Conservation (phyloP, 23 tunicate species). For the Oikopleura dioica region DNA sequence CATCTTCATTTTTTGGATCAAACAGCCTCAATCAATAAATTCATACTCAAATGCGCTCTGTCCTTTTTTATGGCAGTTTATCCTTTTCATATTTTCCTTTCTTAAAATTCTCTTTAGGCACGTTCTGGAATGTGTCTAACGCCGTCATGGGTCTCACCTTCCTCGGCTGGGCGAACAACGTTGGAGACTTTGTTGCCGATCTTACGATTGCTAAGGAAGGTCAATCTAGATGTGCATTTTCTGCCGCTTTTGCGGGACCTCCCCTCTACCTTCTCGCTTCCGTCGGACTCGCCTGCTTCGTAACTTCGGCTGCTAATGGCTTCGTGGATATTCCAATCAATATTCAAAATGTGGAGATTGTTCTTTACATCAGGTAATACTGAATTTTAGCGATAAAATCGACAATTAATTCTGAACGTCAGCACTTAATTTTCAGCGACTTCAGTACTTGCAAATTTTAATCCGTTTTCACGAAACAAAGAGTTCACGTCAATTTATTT, state of each 20-base stretch:
- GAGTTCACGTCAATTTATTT: neutral
- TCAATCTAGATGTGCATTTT: conserved; percentile 51
- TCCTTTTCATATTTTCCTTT: too few species aligned
- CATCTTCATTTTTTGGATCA: too few species aligned
- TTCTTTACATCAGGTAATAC: neutral
- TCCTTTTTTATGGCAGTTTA: too few species aligned
- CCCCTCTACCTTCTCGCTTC: neutral
- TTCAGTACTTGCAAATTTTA: too few species aligned
- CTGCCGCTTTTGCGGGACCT: conserved; percentile 88
- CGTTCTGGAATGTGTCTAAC: conserved; percentile 41
- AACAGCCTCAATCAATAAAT: too few species aligned
- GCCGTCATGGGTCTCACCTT: conserved; percentile 84
- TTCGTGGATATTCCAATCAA: neutral
- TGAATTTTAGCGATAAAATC: too few species aligned
- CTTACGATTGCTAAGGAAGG: conserved; percentile 66
- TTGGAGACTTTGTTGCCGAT: conserved; percentile 69
- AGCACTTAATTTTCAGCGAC: too few species aligned
- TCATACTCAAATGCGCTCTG: too few species aligned
- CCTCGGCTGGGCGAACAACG: conserved; percentile 82
- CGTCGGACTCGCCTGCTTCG: neutral
- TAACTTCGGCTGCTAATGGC: neutral
- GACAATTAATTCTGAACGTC: too few species aligned
- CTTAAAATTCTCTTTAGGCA: too few species aligned
- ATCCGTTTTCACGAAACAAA: too few species aligned
- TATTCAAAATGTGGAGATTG: neutral